These are phyloP conservation scores for Rallus crepitans DNA, from an alignment of 2,797 vertebrate species.

Conservation along the genomic window DNA sequence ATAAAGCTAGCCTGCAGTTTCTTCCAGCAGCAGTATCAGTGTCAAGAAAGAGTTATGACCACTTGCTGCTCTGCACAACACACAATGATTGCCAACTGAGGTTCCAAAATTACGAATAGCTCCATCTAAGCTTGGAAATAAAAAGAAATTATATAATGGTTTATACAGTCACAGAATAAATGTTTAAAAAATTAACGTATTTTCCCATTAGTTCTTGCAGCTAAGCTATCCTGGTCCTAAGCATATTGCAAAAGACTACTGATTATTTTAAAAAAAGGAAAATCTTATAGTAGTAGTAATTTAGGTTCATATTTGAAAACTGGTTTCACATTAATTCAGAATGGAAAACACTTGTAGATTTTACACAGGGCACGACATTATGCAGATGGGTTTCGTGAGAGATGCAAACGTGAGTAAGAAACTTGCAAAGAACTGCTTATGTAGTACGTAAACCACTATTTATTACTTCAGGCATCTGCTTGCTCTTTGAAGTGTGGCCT, in stretches of 20 bases:
- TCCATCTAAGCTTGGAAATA: not conserved
- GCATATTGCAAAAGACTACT: not conserved
- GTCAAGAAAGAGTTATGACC: not conserved
- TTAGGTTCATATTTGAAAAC: not conserved
- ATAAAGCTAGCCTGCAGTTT: not conserved
- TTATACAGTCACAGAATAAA: not conserved
- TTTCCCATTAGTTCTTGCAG: not conserved
- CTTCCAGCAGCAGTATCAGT: not conserved
- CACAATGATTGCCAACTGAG: not conserved
- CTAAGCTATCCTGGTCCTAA: not conserved
- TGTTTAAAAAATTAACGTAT: not conserved
- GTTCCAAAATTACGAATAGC: not conserved
- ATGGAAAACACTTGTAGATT: not conserved
- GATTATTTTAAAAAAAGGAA: not conserved
- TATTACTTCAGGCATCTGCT: not conserved
- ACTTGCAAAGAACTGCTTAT: not conserved
- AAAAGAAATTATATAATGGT: not conserved
- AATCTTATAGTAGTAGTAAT: not conserved
- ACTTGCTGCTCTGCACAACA: not conserved
- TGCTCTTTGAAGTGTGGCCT: not conserved
- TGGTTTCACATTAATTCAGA: not conserved
- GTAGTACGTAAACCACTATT: not conserved
- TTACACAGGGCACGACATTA: not conserved
- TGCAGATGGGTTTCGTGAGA: not conserved
- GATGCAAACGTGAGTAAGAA: not conserved